Evolutionary conservation across 2,113 vertebrate genomes (phyloP), one percentile per base, ranked within the genome.

Genomic region (Vulpes lagopus): DNA sequence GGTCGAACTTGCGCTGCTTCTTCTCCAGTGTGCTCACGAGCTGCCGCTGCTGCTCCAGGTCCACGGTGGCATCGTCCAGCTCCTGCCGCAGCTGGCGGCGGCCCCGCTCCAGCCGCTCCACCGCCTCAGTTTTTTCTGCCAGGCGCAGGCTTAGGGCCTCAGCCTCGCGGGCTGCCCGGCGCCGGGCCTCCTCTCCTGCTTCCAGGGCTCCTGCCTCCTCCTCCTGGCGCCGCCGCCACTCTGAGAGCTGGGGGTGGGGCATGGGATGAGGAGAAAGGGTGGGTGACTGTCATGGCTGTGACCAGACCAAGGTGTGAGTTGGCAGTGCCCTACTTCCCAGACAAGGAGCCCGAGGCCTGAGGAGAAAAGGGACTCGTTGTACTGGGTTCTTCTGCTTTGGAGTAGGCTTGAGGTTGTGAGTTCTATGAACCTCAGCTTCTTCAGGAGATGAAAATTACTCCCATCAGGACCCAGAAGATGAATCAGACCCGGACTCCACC

Each of bases 1-100:
- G 99, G 98, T 99, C 99, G 9, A 99, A 99, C 95, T 99, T 99
- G 98, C 99, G 99, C 98, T 99, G 99, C 96, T 99, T 99, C 98
- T 99, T 99, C 97, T 99, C 99, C 30, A 99, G 98, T 0, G 98
- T 93, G 1, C 98, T 98, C 97, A 99, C 99, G 76, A 99, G 99
- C 98, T 99, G 99, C 78, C 99, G 98, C 96, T 99, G 99, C 60
- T 99, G 99, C 97, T 99, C 99, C 95, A 99, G 97, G 80, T 99
- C 99, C 86, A 99, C 94, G 0, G 98, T 99, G 98, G 99, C 98
- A 12, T 99, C 99, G 4, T 99, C 99, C 71, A 99, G 98, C 96
- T 99, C 99, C 97, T 99, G 99, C 96, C 99, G 99, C 96, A 99
- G 98, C 11, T 99, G 98, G 38, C 99, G 99, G 81, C 99, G 98